These are phyloP conservation scores for Ambastaia sidthimunki DNA, from an alignment of 2,797 vertebrate species.

Conservation along the genomic window DNA sequence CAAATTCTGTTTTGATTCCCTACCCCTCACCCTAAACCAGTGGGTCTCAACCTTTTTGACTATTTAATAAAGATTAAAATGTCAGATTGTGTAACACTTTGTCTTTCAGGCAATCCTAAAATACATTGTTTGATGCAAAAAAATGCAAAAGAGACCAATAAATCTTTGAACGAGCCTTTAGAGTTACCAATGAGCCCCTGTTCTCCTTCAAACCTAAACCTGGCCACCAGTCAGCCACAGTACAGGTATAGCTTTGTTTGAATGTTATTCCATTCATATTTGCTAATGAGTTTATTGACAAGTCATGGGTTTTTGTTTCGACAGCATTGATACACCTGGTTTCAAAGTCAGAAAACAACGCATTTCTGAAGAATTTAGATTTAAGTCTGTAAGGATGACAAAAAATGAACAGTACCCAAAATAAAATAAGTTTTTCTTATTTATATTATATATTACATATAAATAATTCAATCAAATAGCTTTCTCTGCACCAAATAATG, in stretches of 20 bases:
- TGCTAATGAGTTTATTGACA: conserved; percentile 4
- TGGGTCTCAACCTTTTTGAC: too few species aligned
- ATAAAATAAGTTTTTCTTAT: neutral
- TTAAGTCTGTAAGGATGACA: conserved; percentile 63
- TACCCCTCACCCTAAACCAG: too few species aligned
- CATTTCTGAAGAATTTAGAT: conserved; percentile 64
- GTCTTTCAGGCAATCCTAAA: conserved; percentile 76
- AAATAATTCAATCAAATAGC: neutral
- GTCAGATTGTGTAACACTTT: neutral
- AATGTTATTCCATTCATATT: neutral
- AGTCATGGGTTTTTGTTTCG: conserved; percentile 42
- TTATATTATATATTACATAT: neutral
- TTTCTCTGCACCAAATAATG: neutral
- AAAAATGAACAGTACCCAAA: neutral
- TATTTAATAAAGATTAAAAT: conserved; percentile 62
- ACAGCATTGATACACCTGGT: conserved; percentile 61
- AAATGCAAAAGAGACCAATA: conserved; percentile 63
- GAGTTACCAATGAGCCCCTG: conserved; percentile 86
- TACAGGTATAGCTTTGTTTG: conserved; percentile 74
- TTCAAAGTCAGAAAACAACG: conserved; percentile 66
- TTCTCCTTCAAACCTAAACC: conserved; percentile 74
- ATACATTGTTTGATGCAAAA: conserved; percentile 74
- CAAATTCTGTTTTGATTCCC: too few species aligned
- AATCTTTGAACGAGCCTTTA: conserved; percentile 68
- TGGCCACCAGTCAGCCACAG: conserved; percentile 74